Percentiles rank a stretch among this genome's conserved stretches.
Evolutionary conservation across 2,888 invertebrate genomes (phyloP).

Genomic region (Machimus atricapillus): DNA sequence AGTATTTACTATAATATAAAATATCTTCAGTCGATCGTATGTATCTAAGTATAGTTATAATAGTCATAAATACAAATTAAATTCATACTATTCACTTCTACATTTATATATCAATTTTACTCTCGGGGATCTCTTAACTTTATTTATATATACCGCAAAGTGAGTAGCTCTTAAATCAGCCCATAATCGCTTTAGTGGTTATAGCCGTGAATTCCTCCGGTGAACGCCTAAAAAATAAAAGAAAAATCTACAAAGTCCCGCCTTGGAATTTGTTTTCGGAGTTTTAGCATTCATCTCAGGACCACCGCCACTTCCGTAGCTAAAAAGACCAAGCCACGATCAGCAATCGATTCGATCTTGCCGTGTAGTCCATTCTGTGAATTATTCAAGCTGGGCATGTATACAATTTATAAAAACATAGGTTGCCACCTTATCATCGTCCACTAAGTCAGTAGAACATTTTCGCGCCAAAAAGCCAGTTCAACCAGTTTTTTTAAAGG

Average conservation of each 20-base stretch:
- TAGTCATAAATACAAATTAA: background rate
- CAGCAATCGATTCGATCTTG: background rate
- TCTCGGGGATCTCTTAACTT: background rate
- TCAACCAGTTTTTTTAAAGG: conserved; percentile 40
- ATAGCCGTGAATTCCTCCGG: background rate
- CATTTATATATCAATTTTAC: background rate
- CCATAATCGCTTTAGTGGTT: background rate
- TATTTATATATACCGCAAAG: background rate
- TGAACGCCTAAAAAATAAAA: background rate
- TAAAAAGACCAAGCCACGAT: background rate
- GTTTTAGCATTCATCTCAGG: conserved; percentile 30
- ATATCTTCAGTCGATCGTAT: background rate
- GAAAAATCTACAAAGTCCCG: background rate
- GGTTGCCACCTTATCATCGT: background rate
- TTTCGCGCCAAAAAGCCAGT: conserved; percentile 45
- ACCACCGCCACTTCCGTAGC: conserved; percentile 27
- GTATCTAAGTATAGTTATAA: background rate
- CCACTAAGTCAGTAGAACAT: conserved; percentile 44
- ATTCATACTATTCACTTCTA: background rate
- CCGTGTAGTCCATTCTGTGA: background rate
- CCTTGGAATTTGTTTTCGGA: background rate
- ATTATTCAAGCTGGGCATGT: background rate
- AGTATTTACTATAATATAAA: background rate
- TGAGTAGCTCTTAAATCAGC: background rate
- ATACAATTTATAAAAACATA: conserved; percentile 6